Evolutionary conservation across 1,140 invertebrate genomes (phyloP), one percentile per base, ranked within the genome.

Genomic region (Drosophila eugracilis): DNA sequence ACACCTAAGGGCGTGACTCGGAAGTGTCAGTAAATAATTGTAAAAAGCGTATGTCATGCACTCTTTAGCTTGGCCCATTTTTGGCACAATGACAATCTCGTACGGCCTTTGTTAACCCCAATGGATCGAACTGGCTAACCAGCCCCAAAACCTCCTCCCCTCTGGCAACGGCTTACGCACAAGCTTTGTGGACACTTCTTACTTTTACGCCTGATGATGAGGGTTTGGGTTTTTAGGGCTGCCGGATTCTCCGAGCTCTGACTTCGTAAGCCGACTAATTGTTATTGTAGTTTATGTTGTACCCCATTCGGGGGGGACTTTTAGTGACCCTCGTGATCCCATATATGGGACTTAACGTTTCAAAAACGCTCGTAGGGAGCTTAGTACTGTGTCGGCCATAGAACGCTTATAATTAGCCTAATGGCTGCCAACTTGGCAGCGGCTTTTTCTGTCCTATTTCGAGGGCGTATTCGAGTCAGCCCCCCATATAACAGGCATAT

Each of bases 331-430:
- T 63, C 26, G 47, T 74, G 69, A 73, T 69, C 37, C 71, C 53
- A 17, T 54, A 36, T 44, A 55, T 15, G 67, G 50, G 55, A 54
- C 71, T 84, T 65, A 80, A 63, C 73, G 55, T 84, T 66, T 75
- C 44, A 45, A 75, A 45, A 75, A 80, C 42, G 37, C 50, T 41
- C 37, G 71, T 73, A 47, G 53, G 34, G 24, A 55, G 41, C 54
- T 54, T 67, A 44, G 52, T 14, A 22, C 59, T 36, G 39, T 39
- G 45, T 54, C 57, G 48, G 41, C 7, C 14, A 26, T 37, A 42
- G 41, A 60, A 63, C 37, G 49, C 71, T 76, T 80, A 79, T 75
- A 78, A 81, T 88, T 88, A 86, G 81, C 78, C 78, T 83, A 86
- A 78, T 88, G 83, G 73, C 74, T 71, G 62, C 65, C 75, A 72